Percentiles rank a stretch among this genome's conserved stretches.
Conservation (phyloP, 2,888 invertebrate genomes). For the Tetranychus piercei region DNA sequence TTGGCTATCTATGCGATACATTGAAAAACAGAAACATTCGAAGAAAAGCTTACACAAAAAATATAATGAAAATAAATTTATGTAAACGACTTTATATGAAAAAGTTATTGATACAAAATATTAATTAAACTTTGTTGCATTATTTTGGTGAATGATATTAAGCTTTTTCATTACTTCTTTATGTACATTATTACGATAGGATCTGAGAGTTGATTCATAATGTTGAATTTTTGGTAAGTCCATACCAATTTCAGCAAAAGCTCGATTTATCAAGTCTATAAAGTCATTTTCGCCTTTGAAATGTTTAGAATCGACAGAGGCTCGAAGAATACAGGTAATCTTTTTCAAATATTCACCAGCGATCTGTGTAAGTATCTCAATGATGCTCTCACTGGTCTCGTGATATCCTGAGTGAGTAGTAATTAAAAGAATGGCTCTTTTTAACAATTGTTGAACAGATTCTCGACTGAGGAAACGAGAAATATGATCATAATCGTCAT, state of each 20-base stretch:
- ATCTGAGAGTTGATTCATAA: constrained; percentile 2
- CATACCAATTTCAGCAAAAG: neutral
- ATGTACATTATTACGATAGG: constrained; percentile 9
- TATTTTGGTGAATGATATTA: neutral
- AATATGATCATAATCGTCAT: constrained; percentile 3
- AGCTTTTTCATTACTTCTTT: constrained; percentile 2
- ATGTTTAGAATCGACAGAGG: neutral
- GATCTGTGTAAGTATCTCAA: constrained; percentile 6
- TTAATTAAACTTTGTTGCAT: neutral
- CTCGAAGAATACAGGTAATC: neutral
- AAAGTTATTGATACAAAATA: neutral
- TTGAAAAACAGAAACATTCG: too few relatives aligned
- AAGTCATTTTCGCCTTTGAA: constrained; percentile 6
- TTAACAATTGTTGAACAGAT: constrained; percentile 4
- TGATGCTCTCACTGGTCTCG: constrained; percentile 6
- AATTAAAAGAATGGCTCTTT: constrained; percentile 6
- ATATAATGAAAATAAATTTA: neutral
- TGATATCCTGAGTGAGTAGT: constrained; percentile 5
- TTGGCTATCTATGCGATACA: too few relatives aligned
- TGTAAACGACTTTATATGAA: neutral
- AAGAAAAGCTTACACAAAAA: too few relatives aligned
- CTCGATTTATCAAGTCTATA: neutral
- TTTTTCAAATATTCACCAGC: neutral
- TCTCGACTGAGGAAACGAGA: neutral
- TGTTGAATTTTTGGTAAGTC: constrained; percentile 2